Evolutionary conservation across 2,797 vertebrate species (phyloP).

Genomic region (Silurus aristotelis): DNA sequence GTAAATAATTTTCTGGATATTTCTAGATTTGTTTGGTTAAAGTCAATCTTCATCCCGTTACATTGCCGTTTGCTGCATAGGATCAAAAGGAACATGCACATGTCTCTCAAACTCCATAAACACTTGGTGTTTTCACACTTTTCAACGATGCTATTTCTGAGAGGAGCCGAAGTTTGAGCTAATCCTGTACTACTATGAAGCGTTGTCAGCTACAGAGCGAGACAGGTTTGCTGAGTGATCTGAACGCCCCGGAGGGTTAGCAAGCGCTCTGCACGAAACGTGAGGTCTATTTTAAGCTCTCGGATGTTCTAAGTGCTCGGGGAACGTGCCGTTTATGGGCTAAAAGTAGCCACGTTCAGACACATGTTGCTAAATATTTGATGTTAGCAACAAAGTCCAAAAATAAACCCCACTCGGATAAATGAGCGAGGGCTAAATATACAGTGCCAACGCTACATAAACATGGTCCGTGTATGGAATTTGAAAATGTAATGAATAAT

Average conservation of each 20-base stretch:
- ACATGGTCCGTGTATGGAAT: too few species aligned
- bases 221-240: conserved; percentile 30
- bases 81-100: too few species aligned
- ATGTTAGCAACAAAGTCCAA: conserved; percentile 43
- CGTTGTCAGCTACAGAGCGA: conserved; percentile 27
- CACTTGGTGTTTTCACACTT: background rate
- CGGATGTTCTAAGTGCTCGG: conserved; percentile 35
- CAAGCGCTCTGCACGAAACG: conserved; percentile 40
- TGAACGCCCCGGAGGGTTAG: conserved; percentile 35
- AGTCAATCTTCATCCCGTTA: too few species aligned
- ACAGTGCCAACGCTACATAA: too few species aligned
- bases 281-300: conserved; percentile 51
- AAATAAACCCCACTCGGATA: background rate
- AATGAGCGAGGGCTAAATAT: background rate
- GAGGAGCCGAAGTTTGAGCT: conserved; percentile 19
- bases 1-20: too few species aligned
- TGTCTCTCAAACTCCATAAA: too few species aligned
- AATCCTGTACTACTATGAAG: conserved; percentile 36
- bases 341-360: conserved; percentile 48
- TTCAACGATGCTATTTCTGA: too few species aligned
- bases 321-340: conserved; percentile 31
- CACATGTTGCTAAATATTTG: conserved; percentile 45
- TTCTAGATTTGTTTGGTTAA: too few species aligned
- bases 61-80: too few species aligned
- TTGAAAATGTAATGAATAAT: too few species aligned